These are phyloP conservation scores for Dasysyrphus tricinctus DNA, from an alignment of 2,888 invertebrate species.

Conservation along the genomic window DNA sequence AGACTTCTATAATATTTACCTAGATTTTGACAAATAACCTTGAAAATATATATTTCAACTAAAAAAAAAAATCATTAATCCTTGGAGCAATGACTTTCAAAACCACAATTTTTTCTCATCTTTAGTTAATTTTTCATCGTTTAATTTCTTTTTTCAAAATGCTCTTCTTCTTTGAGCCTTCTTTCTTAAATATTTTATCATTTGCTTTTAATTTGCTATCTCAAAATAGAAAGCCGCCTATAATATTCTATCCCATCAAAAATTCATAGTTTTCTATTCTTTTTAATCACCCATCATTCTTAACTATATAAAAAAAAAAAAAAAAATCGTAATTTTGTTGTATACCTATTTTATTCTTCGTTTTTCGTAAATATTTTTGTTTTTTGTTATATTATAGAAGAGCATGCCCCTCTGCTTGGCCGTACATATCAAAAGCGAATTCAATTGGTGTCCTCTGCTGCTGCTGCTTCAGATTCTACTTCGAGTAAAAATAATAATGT, in stretches of 20 bases:
- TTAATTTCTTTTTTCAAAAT: background rate
- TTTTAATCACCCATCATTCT: constrained; percentile 5
- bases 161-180: background rate
- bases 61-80: no score
- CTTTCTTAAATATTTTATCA: background rate
- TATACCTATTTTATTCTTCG: constrained; percentile 75
- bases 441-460: constrained; percentile 76
- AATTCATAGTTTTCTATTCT: background rate
- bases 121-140: background rate
- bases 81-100: no score
- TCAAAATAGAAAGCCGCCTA: background rate
- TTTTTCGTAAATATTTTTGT: constrained; percentile 78
- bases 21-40: no score
- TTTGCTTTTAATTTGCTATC: background rate
- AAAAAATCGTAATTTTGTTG: constrained; percentile 33
- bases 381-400: constrained; percentile 83
- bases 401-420: constrained; percentile 85
- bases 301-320: constrained; percentile 1
- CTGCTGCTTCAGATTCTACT: constrained; percentile 76
- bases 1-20: no score
- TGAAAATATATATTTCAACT: no score
- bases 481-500: constrained; percentile 76
- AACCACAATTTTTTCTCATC: background rate
- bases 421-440: constrained; percentile 81
- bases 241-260: background rate